Percentiles rank a stretch among this genome's conserved stretches.
These are phyloP conservation scores for Luehdorfia chinensis DNA, from an alignment of 1,140 invertebrate species.

Conservation along the genomic window DNA sequence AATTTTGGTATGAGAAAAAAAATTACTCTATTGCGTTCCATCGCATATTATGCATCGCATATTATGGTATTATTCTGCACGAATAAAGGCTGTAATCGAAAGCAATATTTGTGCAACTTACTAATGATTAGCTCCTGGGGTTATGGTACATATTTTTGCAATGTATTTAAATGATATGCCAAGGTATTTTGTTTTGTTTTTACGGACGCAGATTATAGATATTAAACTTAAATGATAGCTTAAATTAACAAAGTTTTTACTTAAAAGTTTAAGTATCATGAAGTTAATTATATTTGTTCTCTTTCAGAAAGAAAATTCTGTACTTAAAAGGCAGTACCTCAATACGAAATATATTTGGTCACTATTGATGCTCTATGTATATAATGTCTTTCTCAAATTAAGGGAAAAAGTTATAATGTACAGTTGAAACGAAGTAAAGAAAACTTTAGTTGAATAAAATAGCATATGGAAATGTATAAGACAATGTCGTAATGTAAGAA, in stretches of 20 bases:
- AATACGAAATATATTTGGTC: slow-evolving; percentile 54
- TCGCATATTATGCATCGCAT: no score
- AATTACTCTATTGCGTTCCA: no score
- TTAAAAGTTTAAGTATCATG: no score
- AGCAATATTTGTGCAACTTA: no score
- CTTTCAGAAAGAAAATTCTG: slow-evolving; percentile 50
- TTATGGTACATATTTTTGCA: no score
- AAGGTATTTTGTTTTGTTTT: neutral
- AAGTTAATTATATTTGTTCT: slow-evolving; percentile 20
- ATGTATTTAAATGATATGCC: no score
- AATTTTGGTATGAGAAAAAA: no score
- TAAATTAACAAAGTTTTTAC: no score
- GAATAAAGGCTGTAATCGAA: no score
- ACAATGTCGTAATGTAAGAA: slow-evolving; percentile 3
- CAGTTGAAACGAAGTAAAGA: slow-evolving; percentile 13
- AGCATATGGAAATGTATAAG: no score
- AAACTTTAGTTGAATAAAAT: neutral
- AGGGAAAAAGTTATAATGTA: slow-evolving; percentile 19
- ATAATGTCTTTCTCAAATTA: slow-evolving; percentile 39
- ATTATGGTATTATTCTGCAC: no score
- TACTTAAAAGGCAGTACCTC: slow-evolving; percentile 33
- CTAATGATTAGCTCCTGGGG: no score
- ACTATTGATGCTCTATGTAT: slow-evolving; percentile 52
- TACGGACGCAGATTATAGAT: neutral
- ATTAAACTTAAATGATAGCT: neutral